Base-by-base conservation (phyloP, 2,113 vertebrate genomes). In the Lophochroa leadbeateri region DNA sequence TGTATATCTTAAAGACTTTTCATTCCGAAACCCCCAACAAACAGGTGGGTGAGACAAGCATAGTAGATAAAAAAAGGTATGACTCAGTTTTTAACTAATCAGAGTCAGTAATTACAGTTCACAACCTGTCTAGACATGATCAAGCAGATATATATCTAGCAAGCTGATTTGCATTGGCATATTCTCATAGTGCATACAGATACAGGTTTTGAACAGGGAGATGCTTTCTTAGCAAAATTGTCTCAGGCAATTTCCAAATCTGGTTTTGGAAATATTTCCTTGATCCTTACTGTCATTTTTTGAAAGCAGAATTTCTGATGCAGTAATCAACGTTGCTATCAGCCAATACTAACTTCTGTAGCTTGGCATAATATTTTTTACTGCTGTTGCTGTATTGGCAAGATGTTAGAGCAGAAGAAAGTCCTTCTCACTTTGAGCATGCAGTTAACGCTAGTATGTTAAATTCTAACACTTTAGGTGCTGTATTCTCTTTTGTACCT, bases 81-180 rank as follows among this genome's bases (percentile, higher is more conserved):
- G 91, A 88, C 60, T 95, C 76, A 88, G 35, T 90, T 78, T 94
- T 93, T 85, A 84, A 31, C 86, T 95, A 93, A 96, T 97, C 90
- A 94, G 85, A 88, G 77, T 31, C 69, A 83, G 79, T 89, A 95
- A 96, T 96, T 97, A n/a, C 86, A 87, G 91, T 93, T 94, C 88
- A 90, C 47, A 81, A 88, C 95, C 69, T 96, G 96, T 93, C 95
- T 96, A 94, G 90, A 95, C 94, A 71, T 74, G 79, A 93, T 96
- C 55, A 93, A 68, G 83, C 46, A 90, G 77, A 64, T 81, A 83
- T 21, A 55, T 63, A 81, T 65, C 92, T 95, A 68, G 76, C 76
- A 90, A 88, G 37, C 83, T 96, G 80, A 96, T 97, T 96, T 96
- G 52, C 92, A 93, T 71, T 82, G 69, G 44, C 2, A 1, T 71